Evolutionary conservation across 2,113 vertebrate genomes (phyloP).

Genomic region (Sclerurus mexicanus): DNA sequence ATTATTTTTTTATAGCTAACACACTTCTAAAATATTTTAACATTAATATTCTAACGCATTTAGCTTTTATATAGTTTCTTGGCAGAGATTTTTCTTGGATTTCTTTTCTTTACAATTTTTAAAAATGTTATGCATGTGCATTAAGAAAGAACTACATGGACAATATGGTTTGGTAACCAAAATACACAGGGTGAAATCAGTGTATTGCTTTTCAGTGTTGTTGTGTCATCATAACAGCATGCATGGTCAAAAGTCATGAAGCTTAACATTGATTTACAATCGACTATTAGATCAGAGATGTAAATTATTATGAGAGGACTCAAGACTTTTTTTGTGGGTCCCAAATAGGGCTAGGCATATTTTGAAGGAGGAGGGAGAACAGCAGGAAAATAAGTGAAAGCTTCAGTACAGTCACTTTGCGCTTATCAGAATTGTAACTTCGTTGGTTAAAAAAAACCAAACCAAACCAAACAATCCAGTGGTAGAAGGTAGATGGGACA

Average conservation of each 20-base stretch:
- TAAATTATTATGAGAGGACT: not conserved
- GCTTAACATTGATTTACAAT: not conserved
- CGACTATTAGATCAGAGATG: not conserved
- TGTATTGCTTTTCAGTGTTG: not conserved
- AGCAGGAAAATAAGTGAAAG: not conserved
- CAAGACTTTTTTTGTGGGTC: not conserved
- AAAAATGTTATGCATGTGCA: not conserved
- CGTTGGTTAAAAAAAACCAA: not conserved
- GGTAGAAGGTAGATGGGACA: not conserved
- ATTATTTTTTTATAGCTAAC: not conserved
- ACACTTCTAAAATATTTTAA: conserved; percentile 8
- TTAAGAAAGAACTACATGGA: not conserved
- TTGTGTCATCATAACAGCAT: not conserved
- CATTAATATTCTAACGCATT: not conserved
- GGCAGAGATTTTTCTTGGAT: not conserved
- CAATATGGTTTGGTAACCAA: not conserved
- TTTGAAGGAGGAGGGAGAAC: not conserved
- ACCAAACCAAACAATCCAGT: not conserved
- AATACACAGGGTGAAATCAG: not conserved
- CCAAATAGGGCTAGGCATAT: not conserved
- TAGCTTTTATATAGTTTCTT: not conserved
- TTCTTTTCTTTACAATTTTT: conserved; percentile 1
- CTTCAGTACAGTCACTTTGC: not conserved
- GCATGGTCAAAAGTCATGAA: not conserved
- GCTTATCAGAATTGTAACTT: not conserved